Percentiles rank a stretch among this genome's conserved stretches.
phyloP scores from a whole-genome alignment of 2,888 invertebrate species.

The Bugula neritina region DNA sequence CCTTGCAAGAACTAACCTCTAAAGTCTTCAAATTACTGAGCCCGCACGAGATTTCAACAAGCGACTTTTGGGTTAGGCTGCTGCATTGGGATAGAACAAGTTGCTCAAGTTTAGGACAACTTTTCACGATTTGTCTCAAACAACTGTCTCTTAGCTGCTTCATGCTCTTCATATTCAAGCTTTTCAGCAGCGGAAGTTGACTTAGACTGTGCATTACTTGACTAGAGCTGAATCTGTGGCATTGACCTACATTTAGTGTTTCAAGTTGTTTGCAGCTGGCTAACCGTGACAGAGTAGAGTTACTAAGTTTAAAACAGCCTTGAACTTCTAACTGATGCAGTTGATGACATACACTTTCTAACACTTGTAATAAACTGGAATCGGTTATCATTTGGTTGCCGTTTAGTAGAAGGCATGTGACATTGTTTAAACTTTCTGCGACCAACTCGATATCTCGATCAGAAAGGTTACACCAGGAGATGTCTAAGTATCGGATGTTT shows the following conservation, averaged over 20 bases:
- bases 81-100: constrained; percentile 3
- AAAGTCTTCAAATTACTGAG: neutral
- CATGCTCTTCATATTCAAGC: constrained; percentile 46
- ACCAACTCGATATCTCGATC: constrained; percentile 43
- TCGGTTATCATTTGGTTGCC: constrained; percentile 47
- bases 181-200: constrained; percentile 39
- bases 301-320: constrained; percentile 48
- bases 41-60: neutral
- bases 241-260: constrained; percentile 24
- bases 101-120: neutral
- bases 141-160: constrained; percentile 37
- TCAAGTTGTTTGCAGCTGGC: constrained; percentile 21
- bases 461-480: constrained; percentile 47
- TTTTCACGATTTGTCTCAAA: constrained; percentile 35
- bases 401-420: constrained; percentile 32
- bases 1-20: constrained; percentile 15
- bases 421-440: constrained; percentile 31
- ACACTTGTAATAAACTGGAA: constrained; percentile 40
- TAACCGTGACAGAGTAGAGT: constrained; percentile 38
- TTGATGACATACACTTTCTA: constrained; percentile 29
- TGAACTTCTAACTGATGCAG: constrained; percentile 41
- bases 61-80: neutral
- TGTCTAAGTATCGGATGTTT: constrained; percentile 45
- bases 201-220: neutral
- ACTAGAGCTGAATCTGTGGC: neutral